Conservation (phyloP, 2,113 vertebrate species). For the Rhinoptilus africanus region DNA sequence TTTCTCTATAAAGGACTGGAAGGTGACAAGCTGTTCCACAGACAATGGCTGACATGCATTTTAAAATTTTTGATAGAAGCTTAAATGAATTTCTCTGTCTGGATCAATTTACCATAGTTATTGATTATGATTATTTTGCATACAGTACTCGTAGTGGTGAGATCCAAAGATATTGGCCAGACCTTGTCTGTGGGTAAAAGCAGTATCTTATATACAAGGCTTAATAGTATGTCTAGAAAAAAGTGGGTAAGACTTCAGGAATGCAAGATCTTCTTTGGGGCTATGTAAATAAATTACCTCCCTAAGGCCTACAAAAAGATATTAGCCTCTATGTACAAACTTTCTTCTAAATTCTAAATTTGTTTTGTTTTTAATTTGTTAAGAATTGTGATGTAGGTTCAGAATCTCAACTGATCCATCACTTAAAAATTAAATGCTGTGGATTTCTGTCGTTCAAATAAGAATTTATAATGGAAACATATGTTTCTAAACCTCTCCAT, state of each 20-base stretch:
- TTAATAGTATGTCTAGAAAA: neutral
- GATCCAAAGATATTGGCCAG: rapidly evolving
- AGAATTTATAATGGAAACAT: neutral
- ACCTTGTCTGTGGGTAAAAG: neutral
- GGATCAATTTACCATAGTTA: neutral
- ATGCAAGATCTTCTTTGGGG: neutral
- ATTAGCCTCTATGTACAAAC: neutral
- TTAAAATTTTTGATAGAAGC: neutral
- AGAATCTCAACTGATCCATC: neutral
- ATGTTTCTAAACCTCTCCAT: rapidly evolving
- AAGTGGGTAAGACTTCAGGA: neutral
- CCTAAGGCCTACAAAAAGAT: neutral
- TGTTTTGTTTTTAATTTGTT: neutral
- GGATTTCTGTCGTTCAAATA: neutral
- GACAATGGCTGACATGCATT: neutral
- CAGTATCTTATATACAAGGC: rapidly evolving
- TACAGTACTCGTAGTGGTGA: neutral
- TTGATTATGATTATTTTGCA: neutral
- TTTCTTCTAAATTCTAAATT: no score
- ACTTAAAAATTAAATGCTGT: neutral
- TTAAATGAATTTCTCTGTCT: neutral
- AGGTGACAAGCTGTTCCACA: neutral
- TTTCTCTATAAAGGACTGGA: neutral
- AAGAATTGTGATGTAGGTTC: neutral
- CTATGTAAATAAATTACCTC: neutral